Conservation (phyloP, 2,797 vertebrate species). For the Coccyzus lansbergi region DNA sequence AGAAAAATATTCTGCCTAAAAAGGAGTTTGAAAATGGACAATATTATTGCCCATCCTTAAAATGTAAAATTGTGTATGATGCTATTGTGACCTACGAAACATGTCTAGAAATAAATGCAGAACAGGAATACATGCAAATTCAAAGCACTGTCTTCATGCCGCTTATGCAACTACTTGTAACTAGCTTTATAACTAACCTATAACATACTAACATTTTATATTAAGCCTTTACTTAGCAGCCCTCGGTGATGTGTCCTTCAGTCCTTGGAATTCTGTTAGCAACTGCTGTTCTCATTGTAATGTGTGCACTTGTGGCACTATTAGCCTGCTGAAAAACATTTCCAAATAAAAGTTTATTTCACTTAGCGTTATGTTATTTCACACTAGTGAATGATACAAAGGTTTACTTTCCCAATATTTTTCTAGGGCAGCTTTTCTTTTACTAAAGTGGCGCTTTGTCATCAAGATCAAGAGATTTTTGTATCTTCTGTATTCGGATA, state of each 20-base stretch:
- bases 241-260: neutral
- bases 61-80: neutral
- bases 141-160: neutral
- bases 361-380: neutral
- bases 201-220: neutral
- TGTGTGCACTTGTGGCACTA: neutral
- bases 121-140: neutral
- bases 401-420: neutral
- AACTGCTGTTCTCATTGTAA: neutral
- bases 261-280: neutral
- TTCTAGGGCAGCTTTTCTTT: neutral
- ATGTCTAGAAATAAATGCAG: neutral
- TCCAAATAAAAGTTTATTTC: constrained; percentile 23
- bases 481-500: fast-evolving
- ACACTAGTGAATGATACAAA: neutral
- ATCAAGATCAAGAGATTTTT: neutral
- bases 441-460: neutral
- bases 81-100: neutral
- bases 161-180: neutral
- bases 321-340: neutral
- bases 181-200: neutral
- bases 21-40: neutral
- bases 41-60: neutral
- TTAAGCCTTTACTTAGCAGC: neutral
- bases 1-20: constrained; percentile 5